phyloP scores from a whole-genome alignment of 2,888 invertebrate species.

The Habrosyne pyritoides region DNA sequence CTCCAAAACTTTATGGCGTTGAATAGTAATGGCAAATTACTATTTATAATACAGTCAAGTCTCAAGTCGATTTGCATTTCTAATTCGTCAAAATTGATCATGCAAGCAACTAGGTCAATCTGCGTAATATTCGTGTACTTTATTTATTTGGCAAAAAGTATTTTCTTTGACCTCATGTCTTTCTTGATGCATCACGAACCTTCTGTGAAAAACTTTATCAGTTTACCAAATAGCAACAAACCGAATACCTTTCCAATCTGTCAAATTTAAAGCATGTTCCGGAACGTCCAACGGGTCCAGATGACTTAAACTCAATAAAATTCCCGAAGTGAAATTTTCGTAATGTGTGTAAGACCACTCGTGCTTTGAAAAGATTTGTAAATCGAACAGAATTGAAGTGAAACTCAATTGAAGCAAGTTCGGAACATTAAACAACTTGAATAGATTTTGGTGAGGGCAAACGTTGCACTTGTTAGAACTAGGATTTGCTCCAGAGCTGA shows the following conservation, averaged over 20 bases:
- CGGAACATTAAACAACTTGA: constrained; percentile 25
- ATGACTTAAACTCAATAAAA: background rate
- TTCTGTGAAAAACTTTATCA: background rate
- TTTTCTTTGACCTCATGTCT: too few relatives aligned
- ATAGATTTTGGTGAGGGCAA: constrained; percentile 18
- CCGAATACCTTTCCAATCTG: background rate
- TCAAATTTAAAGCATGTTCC: background rate
- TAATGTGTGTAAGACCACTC: constrained; percentile 1
- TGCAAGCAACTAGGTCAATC: too few relatives aligned
- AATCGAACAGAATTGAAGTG: constrained; percentile 12
- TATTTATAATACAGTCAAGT: too few relatives aligned
- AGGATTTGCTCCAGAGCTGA: constrained; percentile 18
- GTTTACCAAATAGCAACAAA: background rate
- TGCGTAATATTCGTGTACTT: too few relatives aligned
- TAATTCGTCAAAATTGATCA: too few relatives aligned
- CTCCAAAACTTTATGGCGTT: too few relatives aligned
- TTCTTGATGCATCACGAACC: background rate
- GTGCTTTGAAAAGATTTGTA: constrained; percentile 5
- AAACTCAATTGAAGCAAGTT: constrained; percentile 16
- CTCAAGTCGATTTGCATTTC: too few relatives aligned
- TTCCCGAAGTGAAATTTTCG: background rate
- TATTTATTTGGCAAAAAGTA: too few relatives aligned
- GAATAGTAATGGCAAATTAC: too few relatives aligned
- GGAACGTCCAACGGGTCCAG: background rate
- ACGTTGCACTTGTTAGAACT: constrained; percentile 16